Base-by-base conservation (phyloP, 2,113 vertebrate species). In the Sclerurus mexicanus region DNA sequence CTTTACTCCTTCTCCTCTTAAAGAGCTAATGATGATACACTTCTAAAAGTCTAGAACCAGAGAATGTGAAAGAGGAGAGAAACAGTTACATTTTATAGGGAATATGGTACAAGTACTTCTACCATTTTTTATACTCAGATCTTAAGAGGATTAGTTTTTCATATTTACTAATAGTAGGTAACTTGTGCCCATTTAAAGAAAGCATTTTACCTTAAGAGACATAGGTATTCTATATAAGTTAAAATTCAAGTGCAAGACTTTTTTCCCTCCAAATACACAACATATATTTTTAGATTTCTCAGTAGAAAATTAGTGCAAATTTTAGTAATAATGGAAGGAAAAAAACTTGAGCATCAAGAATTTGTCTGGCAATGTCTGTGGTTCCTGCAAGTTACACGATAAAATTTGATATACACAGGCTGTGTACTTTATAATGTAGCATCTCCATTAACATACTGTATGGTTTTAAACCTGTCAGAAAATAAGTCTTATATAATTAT, bases 71-170 rank as follows among this genome's bases (percentile, higher is more conserved):
- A 73, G 22, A 63, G 4, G 37, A 53, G 31, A 11, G 14, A 23
- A 66, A 0, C 44, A 31, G 30, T 44, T 33, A n/a, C 0, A 0
- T 75, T 74, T 31, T 18, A 39, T 3, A 40, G 3, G 20, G 20
- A 81, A 53, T 44, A 42, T 7, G 14, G 44, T 67, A 28, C 6
- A 87, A 69, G 59, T 59, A 49, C 5, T 3, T 14, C 13, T 39
- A 39, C 0, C 2, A 37, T 77, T 76, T 74, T 14, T n/a, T 87
- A 42, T 27, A 40, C 4, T 42, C 11, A 71, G 7, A 42, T 66
- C 25, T 66, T 31, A 24, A 64, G 37, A 64, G 4, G 9, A 55
- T 64, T 39, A 9, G 1, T 17, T 85, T 77, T 90, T 50, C 3
- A 3, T 89, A 47, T 47, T 69, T 68, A 28, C 40, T 85, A 44